These are phyloP conservation scores for Euura lappo DNA, from an alignment of 1,140 invertebrate species.

Conservation along the genomic window DNA sequence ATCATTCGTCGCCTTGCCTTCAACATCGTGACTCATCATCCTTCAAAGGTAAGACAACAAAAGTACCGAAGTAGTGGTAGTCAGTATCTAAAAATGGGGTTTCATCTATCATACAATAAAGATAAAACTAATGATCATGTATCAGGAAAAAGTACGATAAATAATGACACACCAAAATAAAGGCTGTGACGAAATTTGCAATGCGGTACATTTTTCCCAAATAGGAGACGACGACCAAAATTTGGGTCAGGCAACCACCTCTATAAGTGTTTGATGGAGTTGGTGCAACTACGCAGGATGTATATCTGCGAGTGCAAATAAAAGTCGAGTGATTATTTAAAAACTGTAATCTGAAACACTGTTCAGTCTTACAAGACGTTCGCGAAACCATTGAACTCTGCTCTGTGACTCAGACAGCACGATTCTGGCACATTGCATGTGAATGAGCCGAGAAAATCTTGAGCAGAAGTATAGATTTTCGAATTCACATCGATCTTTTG, in stretches of 20 bases:
- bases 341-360: no score
- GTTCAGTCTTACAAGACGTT: no score
- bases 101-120: no score
- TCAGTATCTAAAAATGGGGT: constrained; percentile 8
- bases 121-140: constrained; percentile 22
- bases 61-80: neutral
- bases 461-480: constrained; percentile 1
- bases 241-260: constrained; percentile 14
- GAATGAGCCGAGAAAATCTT: constrained; percentile 17
- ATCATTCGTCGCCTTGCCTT: no score
- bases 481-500: neutral
- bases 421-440: constrained; percentile 21
- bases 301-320: neutral
- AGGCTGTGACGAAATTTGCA: neutral
- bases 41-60: neutral
- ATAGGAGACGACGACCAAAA: constrained; percentile 15
- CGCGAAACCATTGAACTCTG: neutral
- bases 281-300: neutral
- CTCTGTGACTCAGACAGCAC: constrained; percentile 15
- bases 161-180: constrained; percentile 12
- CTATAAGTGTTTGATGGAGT: constrained; percentile 17
- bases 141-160: constrained; percentile 27
- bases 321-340: neutral
- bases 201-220: constrained; percentile 18
- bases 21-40: no score